These are phyloP conservation scores for Pempheris klunzingeri DNA, from an alignment of 2,797 vertebrate species.

Conservation along the genomic window DNA sequence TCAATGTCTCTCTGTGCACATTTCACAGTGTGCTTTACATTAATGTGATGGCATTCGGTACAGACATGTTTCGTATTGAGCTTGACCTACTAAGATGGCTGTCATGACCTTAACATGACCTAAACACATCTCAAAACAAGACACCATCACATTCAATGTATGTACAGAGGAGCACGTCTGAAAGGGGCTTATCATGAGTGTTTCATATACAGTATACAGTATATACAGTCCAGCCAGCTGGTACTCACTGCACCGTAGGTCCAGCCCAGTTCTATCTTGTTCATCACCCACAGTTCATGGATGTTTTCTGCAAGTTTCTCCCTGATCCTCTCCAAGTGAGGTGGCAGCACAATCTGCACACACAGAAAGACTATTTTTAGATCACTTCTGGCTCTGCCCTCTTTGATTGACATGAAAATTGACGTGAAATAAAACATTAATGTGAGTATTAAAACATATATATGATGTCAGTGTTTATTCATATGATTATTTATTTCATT, in stretches of 20 bases:
- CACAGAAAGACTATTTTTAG: background rate
- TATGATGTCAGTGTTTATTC: background rate
- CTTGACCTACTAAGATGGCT: too few relatives aligned
- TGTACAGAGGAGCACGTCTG: background rate
- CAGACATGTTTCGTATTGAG: too few relatives aligned
- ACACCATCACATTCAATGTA: background rate
- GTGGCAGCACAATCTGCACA: constrained; percentile 91
- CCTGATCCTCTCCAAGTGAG: constrained; percentile 93
- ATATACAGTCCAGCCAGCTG: too few relatives aligned
- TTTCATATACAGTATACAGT: accelerated
- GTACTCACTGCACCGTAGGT: constrained; percentile 91
- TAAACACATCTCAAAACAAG: too few relatives aligned
- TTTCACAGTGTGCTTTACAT: background rate
- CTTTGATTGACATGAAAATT: background rate
- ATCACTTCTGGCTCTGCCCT: background rate
- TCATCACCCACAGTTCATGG: constrained; percentile 98
- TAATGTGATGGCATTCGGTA: too few relatives aligned
- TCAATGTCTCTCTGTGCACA: background rate
- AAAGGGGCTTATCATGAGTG: background rate
- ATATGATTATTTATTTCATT: background rate
- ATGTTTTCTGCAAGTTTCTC: constrained; percentile 98
- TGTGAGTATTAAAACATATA: background rate
- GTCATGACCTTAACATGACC: background rate
- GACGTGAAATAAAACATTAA: background rate
- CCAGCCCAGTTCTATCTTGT: constrained; percentile 97